Conservation (phyloP, 2,797 vertebrate species). For the Tenualosa thibaudeaui region DNA sequence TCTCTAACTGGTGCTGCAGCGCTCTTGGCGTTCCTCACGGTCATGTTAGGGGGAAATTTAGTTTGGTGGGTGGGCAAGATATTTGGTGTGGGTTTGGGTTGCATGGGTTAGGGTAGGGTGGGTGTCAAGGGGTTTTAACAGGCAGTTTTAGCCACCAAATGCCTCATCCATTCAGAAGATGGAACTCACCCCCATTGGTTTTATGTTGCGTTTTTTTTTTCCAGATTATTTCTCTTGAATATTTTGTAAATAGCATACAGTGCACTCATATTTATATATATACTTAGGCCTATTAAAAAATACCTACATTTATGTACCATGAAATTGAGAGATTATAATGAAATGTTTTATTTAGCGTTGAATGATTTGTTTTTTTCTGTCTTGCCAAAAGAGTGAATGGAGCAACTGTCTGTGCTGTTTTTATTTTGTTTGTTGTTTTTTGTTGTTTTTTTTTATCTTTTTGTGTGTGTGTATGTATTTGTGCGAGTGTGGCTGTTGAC, state of each 20-base stretch:
- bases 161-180: conserved; percentile 22
- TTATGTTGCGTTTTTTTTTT: neutral
- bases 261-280: conserved; percentile 43
- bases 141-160: conserved; percentile 19
- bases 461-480: too few relatives aligned
- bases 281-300: conserved; percentile 29
- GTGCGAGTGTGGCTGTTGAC: neutral
- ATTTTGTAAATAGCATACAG: conserved; percentile 50
- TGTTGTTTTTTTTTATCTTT: neutral
- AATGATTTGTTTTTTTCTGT: conserved; percentile 8
- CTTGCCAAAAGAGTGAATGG: conserved; percentile 35
- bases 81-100: neutral
- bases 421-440: conserved; percentile 2
- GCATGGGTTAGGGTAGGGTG: neutral
- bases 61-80: neutral
- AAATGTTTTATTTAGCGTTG: conserved; percentile 36
- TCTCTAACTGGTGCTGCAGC: conserved; percentile 5
- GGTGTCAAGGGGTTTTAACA: neutral
- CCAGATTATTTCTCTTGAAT: neutral
- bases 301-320: conserved; percentile 17
- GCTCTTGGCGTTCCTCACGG: neutral
- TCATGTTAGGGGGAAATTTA: neutral
- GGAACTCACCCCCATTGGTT: conserved; percentile 6
- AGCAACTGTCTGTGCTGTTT: conserved; percentile 37
- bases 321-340: conserved; percentile 25